A percentile compares a stretch with the other conserved stretches of the same genome.
These are phyloP conservation scores for Myotis findleyi DNA, from an alignment of 2,797 vertebrate species.

Conservation along the genomic window DNA sequence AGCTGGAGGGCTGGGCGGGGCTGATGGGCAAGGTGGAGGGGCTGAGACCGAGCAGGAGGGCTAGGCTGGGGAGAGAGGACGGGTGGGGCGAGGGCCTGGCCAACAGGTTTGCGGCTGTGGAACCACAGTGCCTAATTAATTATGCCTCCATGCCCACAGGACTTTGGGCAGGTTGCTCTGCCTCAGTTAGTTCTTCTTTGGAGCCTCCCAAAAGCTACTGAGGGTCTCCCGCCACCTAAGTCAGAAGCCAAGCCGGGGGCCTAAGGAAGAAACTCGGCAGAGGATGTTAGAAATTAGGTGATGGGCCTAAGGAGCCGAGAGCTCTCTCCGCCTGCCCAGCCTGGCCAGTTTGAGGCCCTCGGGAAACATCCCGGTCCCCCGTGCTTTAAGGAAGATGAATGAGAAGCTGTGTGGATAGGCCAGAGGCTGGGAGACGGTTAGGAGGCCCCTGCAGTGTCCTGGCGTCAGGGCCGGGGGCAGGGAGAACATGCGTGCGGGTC, in stretches of 20 bases:
- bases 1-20: not conserved
- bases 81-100: too few relatives aligned
- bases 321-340: not conserved
- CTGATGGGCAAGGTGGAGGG: not conserved
- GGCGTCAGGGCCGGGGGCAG: not conserved
- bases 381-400: not conserved
- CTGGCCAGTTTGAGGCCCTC: not conserved
- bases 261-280: not conserved
- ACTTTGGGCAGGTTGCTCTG: not conserved
- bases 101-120: not conserved
- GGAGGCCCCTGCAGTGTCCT: not conserved
- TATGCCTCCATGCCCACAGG: not conserved
- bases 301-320: not conserved
- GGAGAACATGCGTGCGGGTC: not conserved
- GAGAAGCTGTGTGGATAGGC: not conserved
- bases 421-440: not conserved
- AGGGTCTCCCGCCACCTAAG: not conserved
- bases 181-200: not conserved
- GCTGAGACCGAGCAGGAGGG: not conserved
- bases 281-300: not conserved
- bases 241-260: not conserved
- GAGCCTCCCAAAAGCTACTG: not conserved
- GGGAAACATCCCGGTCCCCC: not conserved
- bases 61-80: not conserved
- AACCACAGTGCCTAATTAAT: not conserved